Evolutionary conservation across 2,113 vertebrate genomes (phyloP), one percentile per base, ranked within the genome.

Genomic region (Pogonocichla stellata): DNA sequence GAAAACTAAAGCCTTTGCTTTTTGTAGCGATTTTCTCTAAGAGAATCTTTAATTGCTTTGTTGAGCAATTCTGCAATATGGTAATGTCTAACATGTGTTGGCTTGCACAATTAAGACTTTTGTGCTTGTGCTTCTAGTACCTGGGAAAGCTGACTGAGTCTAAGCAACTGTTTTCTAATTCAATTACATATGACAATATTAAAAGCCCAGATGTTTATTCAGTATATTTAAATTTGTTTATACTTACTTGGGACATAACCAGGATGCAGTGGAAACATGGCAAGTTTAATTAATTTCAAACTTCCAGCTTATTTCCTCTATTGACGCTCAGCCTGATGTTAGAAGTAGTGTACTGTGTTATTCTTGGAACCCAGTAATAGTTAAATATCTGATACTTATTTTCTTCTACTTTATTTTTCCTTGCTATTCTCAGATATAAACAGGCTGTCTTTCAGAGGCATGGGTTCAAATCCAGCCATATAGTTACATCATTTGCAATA

Each of bases 201-300:
- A 95, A 84, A 33, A 48, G 65, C 51, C 54, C 61, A 92, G 65
- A 86, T 91, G 65, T 86, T 96, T 95, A 93, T 92, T 78, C 5
- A 0, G n/a, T 65, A 34, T 65, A 88, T 97, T 94, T 88, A 93
- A 86, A 95, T 89, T 93, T 91, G 74, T 96, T 97, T 96, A 85
- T 86, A 62, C 72, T 95, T 95, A 47, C 75, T 95, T 95, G 75
- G 65, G 54, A 79, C 45, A 84, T 74, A 81, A 69, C 75, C 95
- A 90, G 69, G 42, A 96, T 84, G 77, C 47, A 86, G 48, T 57
- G n/a, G 54, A 95, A 94, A 92, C 54, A 88, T 90, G 61, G 48
- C 50, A 92, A 65, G 36, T 91, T 91, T 93, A 95, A 96, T 92
- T 92, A 82, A 94, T 95, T 95, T 95, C 69, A 95, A 81, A 81